phyloP scores from a whole-genome alignment of 2,888 invertebrate species.

The Drosophila aldrichi region DNA sequence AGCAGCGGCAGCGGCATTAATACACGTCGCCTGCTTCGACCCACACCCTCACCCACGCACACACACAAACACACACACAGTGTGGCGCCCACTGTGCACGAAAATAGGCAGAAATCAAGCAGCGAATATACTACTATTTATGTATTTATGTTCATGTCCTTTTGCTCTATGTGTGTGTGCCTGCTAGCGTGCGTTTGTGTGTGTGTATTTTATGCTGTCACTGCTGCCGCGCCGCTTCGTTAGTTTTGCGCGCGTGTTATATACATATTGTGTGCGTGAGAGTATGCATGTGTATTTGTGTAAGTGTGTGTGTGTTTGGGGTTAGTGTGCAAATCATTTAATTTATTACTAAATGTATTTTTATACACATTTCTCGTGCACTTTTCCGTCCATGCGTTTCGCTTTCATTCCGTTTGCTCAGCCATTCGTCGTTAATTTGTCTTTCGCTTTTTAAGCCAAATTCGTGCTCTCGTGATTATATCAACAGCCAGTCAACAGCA shows the following conservation, averaged over 20 bases:
- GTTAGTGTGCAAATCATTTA: slow-evolving; percentile 79
- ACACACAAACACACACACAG: slow-evolving; percentile 19
- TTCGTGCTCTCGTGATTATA: slow-evolving; percentile 71
- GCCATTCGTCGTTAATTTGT: slow-evolving; percentile 68
- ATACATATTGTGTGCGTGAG: slow-evolving; percentile 15
- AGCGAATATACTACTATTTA: slow-evolving; percentile 67
- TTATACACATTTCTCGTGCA: slow-evolving; percentile 70
- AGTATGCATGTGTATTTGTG: slow-evolving; percentile 25
- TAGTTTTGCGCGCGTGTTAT: slow-evolving; percentile 80
- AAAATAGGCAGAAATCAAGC: slow-evolving; percentile 70
- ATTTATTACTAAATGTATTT: slow-evolving; percentile 78
- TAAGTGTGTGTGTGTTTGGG: slow-evolving; percentile 45
- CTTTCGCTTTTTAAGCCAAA: slow-evolving; percentile 68
- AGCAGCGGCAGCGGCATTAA: slow-evolving; percentile 63
- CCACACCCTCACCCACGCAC: slow-evolving; percentile 26
- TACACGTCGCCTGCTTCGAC: slow-evolving; percentile 61
- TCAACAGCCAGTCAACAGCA: slow-evolving; percentile 58
- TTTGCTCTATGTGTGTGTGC: slow-evolving; percentile 27
- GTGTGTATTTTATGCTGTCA: slow-evolving; percentile 59
- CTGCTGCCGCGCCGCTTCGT: slow-evolving; percentile 69
- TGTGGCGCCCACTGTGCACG: slow-evolving; percentile 45
- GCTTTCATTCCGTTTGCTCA: slow-evolving; percentile 49
- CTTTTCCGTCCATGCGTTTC: slow-evolving; percentile 45
- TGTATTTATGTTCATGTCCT: slow-evolving; percentile 66
- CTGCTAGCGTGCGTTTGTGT: slow-evolving; percentile 11